A percentile compares a stretch with the other conserved stretches of the same genome.
Evolutionary conservation across 2,797 vertebrate genomes (phyloP).

Genomic region (Gambelia wislizenii): DNA sequence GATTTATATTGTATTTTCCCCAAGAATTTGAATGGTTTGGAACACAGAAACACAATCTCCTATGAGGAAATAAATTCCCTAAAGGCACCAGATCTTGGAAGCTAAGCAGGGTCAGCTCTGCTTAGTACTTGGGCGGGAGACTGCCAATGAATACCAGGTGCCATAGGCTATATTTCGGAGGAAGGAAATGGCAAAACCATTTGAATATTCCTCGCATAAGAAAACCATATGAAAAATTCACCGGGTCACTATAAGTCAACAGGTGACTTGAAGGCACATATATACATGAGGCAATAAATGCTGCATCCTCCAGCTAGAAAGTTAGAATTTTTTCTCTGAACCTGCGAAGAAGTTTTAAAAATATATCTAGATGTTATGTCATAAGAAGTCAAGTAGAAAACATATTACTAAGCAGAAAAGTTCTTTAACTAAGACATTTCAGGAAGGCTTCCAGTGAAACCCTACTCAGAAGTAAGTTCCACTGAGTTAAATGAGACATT

Average conservation of each 20-base stretch:
- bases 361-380: background rate
- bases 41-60: too few species aligned
- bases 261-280: background rate
- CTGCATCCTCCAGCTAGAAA: background rate
- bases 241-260: too few species aligned
- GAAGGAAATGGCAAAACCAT: too few species aligned
- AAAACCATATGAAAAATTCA: too few species aligned
- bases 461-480: background rate
- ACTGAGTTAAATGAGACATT: background rate
- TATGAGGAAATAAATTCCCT: too few species aligned
- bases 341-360: background rate
- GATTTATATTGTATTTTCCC: background rate
- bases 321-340: too few species aligned
- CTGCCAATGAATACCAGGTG: too few species aligned
- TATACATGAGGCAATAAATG: background rate
- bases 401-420: slow-evolving; percentile 40
- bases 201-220: too few species aligned
- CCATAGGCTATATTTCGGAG: too few species aligned
- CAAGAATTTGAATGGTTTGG: background rate
- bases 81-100: too few species aligned
- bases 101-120: too few species aligned
- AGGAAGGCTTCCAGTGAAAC: background rate
- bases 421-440: slow-evolving; percentile 59
- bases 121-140: too few species aligned
- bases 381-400: slow-evolving; percentile 38